Conservation (phyloP, 2,888 invertebrate species). For the Imbricaverruca yamaguchii region DNA sequence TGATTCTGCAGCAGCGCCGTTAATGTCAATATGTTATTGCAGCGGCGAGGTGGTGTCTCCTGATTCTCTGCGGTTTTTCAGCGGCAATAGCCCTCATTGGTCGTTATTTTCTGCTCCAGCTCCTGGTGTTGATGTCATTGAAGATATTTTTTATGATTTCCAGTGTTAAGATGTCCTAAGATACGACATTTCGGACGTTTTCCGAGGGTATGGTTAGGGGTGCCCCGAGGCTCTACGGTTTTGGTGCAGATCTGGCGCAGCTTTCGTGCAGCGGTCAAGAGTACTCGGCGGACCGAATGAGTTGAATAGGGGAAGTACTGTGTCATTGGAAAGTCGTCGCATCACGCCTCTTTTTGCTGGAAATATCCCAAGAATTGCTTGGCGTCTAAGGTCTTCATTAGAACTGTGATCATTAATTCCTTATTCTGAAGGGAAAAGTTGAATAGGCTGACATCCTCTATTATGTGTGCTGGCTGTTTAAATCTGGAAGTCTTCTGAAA, state of each 20-base stretch:
- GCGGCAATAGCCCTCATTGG: neutral
- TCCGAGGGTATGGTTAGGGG: neutral
- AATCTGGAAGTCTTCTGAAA: no score
- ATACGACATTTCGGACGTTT: neutral
- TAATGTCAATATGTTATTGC: neutral
- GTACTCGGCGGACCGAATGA: no score
- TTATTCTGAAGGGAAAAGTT: neutral
- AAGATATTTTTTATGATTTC: neutral
- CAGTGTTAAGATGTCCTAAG: neutral
- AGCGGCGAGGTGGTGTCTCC: neutral
- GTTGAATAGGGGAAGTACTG: neutral
- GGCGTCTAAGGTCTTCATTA: neutral
- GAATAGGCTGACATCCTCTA: neutral
- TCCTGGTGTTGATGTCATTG: neutral
- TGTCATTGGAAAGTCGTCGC: neutral
- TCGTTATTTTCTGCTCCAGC: neutral
- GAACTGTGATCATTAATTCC: no score
- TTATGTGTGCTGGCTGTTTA: no score
- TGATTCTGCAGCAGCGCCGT: neutral
- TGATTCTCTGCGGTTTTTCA: no score
- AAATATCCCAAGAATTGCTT: neutral
- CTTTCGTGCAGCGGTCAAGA: neutral
- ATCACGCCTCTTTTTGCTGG: neutral
- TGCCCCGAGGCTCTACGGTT: neutral
- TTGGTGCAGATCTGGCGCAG: slow-evolving; percentile 8